Conservation (phyloP, 1,140 invertebrate species). For the Sarcophaga bullata region DNA sequence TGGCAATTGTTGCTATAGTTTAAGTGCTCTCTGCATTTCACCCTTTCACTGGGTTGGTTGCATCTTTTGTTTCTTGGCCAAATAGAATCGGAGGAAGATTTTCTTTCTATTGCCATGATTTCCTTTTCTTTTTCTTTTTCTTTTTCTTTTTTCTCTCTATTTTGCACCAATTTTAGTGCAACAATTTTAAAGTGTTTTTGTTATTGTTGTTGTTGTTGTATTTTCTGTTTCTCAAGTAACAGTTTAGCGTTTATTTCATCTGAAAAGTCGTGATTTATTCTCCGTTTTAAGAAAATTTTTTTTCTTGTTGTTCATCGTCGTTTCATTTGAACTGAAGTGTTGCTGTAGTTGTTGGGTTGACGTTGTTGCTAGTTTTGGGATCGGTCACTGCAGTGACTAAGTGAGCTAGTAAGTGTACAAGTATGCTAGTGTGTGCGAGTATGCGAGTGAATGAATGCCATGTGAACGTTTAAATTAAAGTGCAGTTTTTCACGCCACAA, state of each 20-base stretch:
- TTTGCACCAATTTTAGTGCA: conserved; percentile 33
- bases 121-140: neutral
- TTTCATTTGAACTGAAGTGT: neutral
- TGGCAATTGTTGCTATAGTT: neutral
- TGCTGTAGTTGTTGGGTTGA: neutral
- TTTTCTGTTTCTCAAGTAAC: conserved; percentile 24
- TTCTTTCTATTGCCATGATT: conserved; percentile 1
- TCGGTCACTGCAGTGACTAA: neutral
- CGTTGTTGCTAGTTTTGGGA: neutral
- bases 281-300: neutral
- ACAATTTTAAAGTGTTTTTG: neutral
- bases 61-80: neutral
- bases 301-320: neutral
- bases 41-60: too few relatives aligned
- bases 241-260: conserved; percentile 39
- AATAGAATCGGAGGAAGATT: neutral
- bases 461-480: conserved; percentile 40
- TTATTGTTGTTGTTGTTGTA: too few relatives aligned
- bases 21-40: neutral
- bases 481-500: conserved; percentile 40
- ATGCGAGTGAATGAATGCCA: neutral
- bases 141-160: neutral
- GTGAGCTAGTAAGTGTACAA: neutral
- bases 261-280: conserved; percentile 37
- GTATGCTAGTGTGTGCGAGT: too few relatives aligned